phyloP scores from a whole-genome alignment of 2,888 invertebrate species.

The Tetheella fluctuosa region DNA sequence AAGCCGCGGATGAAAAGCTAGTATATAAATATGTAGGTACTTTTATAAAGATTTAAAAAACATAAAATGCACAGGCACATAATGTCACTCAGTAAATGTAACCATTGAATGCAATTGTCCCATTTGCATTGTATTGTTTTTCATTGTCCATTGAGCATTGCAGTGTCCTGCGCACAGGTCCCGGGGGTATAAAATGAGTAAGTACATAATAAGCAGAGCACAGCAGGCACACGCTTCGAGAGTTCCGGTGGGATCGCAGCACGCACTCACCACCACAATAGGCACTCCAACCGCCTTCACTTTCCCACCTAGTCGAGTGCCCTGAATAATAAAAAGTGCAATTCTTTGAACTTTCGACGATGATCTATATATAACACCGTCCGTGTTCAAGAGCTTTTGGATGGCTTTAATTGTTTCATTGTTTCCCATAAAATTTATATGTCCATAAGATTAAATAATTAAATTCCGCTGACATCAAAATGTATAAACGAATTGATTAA shows the following conservation, averaged over 20 bases:
- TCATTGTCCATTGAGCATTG: constrained; percentile 19
- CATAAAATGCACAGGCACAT: too few species aligned
- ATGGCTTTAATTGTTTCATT: constrained; percentile 60
- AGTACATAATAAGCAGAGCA: constrained; percentile 31
- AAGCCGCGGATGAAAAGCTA: too few species aligned
- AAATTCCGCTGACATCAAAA: constrained; percentile 47
- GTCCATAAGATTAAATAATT: constrained; percentile 37
- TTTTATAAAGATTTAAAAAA: too few species aligned
- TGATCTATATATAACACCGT: constrained; percentile 51
- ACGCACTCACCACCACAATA: constrained; percentile 60
- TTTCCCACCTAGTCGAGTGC: constrained; percentile 59
- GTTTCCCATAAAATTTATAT: constrained; percentile 51
- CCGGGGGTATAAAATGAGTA: constrained; percentile 46
- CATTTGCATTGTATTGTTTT: constrained; percentile 14
- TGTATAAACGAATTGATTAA: constrained; percentile 21
- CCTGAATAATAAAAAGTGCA: constrained; percentile 64
- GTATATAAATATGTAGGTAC: too few species aligned
- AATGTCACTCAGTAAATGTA: neutral
- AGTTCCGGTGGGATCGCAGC: constrained; percentile 56
- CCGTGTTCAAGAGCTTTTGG: constrained; percentile 56
- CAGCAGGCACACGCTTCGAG: constrained; percentile 45
- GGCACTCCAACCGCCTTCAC: constrained; percentile 59
- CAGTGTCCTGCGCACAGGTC: constrained; percentile 23
- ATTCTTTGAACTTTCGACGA: constrained; percentile 52
- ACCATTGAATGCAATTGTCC: neutral